Percentiles rank a stretch among this genome's conserved stretches.
phyloP scores from a whole-genome alignment of 2,797 vertebrate genomes.

The Mormyrops boulengeri region DNA sequence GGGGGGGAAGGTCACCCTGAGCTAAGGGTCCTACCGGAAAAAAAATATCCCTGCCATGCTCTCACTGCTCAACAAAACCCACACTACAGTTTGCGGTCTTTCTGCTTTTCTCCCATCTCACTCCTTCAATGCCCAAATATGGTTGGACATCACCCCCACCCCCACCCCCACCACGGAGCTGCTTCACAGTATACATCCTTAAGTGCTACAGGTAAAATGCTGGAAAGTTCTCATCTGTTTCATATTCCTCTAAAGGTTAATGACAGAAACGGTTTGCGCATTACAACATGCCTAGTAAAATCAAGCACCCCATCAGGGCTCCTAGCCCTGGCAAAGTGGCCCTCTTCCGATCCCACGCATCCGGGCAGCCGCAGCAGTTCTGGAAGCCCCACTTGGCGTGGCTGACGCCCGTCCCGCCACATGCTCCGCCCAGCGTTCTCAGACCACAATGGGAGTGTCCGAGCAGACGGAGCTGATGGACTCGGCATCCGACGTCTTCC shows the following conservation, averaged over 20 bases:
- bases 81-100: neutral
- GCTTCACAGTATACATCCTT: conserved; percentile 24
- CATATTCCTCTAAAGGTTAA: conserved; percentile 12
- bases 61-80: conserved; percentile 4
- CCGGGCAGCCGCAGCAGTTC: neutral
- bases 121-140: neutral
- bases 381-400: neutral
- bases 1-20: neutral
- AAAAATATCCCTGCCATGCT: neutral
- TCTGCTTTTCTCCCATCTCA: neutral
- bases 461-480: conserved; percentile 96
- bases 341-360: neutral
- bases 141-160: neutral
- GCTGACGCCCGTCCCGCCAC: neutral
- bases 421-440: conserved; percentile 34
- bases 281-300: conserved; percentile 7
- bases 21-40: neutral
- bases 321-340: neutral
- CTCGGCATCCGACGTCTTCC: conserved; percentile 90
- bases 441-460: conserved; percentile 95
- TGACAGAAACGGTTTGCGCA: conserved; percentile 12
- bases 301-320: neutral
- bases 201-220: conserved; percentile 28
- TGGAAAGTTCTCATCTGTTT: conserved; percentile 23
- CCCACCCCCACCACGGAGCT: neutral